These are phyloP conservation scores for Pipra filicauda DNA, from an alignment of 2,113 vertebrate species.

Conservation along the genomic window DNA sequence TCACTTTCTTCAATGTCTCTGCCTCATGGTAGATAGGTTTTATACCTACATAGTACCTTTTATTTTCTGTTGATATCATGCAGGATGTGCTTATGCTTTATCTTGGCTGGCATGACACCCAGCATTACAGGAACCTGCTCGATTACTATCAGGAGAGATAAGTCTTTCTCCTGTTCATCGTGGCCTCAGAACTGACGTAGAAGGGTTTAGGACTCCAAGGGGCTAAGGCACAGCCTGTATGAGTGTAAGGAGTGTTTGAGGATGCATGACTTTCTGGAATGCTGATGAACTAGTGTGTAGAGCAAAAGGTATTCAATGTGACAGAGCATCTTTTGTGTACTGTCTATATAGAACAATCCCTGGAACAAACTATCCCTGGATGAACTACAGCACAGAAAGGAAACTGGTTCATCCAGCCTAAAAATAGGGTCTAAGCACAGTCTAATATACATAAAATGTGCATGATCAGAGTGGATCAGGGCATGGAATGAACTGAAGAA, in stretches of 20 bases:
- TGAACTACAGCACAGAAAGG: background rate
- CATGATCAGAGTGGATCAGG: background rate
- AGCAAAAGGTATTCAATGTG: background rate
- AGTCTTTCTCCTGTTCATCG: background rate
- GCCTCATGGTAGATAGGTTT: background rate
- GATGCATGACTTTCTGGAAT: background rate
- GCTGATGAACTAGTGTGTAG: background rate
- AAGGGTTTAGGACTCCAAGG: background rate
- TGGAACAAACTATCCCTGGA: background rate
- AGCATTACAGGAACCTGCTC: background rate
- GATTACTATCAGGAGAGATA: background rate
- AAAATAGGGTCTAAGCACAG: background rate
- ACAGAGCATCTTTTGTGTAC: background rate
- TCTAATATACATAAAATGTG: background rate
- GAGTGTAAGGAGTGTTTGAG: background rate
- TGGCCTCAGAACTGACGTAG: background rate
- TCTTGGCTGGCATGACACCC: background rate
- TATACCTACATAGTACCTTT: background rate
- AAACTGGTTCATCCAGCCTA: background rate
- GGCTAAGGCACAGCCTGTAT: background rate
- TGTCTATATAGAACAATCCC: background rate
- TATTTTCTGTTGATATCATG: background rate
- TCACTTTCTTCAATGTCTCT: background rate
- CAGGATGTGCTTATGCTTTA: background rate
- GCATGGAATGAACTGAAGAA: background rate